phyloP scores from a whole-genome alignment of 2,888 invertebrate genomes.

The Conomelus anceps region DNA sequence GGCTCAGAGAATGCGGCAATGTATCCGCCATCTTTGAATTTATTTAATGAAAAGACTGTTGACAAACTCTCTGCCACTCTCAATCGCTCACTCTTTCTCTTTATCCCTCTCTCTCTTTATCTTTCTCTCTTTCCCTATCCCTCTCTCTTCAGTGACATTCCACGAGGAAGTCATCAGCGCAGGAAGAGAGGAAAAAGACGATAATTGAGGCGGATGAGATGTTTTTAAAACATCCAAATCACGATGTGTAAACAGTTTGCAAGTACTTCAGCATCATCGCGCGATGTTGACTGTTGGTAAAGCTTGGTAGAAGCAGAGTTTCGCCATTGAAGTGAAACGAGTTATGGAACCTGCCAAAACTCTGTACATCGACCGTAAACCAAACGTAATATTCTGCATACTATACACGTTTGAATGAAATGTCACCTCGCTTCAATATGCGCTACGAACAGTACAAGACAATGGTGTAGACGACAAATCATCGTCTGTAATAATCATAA shows the following conservation, averaged over 20 bases:
- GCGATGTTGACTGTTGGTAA: neutral
- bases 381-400: neutral
- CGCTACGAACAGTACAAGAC: neutral
- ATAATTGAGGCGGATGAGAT: neutral
- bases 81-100: too few species aligned
- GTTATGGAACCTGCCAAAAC: neutral
- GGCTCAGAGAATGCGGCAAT: neutral
- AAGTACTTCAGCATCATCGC: neutral
- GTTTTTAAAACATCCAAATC: neutral
- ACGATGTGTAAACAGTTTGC: neutral
- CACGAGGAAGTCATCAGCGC: neutral
- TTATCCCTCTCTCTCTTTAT: neutral
- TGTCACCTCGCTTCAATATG: neutral
- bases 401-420: neutral
- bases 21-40: neutral
- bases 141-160: neutral
- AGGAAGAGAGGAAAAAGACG: neutral
- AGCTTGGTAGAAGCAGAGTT: neutral
- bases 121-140: neutral
- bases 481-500: neutral
- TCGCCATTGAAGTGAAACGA: neutral
- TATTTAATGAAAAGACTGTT: neutral
- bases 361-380: neutral
- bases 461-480: neutral
- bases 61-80: too few species aligned